These are phyloP conservation scores for Dasysyrphus albostriatus DNA, from an alignment of 2,888 invertebrate genomes.

Conservation along the genomic window DNA sequence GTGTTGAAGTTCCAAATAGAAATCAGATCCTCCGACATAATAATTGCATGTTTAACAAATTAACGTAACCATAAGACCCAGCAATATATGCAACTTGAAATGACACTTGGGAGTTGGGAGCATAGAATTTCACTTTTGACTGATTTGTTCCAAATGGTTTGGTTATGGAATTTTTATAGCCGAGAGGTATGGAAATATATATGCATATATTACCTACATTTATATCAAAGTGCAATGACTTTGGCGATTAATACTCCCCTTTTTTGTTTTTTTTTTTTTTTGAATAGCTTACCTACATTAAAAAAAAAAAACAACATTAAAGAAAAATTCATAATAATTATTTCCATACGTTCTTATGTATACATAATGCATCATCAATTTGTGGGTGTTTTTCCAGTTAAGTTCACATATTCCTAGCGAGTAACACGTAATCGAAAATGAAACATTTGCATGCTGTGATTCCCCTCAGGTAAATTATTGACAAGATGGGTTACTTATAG, in stretches of 20 bases:
- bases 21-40: slow-evolving; percentile 31
- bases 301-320: slow-evolving; percentile 5
- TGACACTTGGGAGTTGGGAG: slow-evolving; percentile 17
- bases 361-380: neutral
- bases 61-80: slow-evolving; percentile 8
- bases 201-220: neutral
- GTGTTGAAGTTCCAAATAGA: slow-evolving; percentile 1
- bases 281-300: slow-evolving; percentile 9
- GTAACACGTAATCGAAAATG: neutral
- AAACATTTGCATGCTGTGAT: slow-evolving; percentile 10
- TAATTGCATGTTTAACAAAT: slow-evolving; percentile 41
- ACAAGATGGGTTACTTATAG: neutral
- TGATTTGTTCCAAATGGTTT: slow-evolving; percentile 28
- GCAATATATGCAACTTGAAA: slow-evolving; percentile 2
- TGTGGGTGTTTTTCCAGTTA: slow-evolving; percentile 31
- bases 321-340: neutral
- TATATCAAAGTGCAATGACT: slow-evolving; percentile 52
- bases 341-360: neutral
- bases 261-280: slow-evolving; percentile 15
- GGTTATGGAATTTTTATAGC: slow-evolving; percentile 19
- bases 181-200: neutral
- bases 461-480: slow-evolving; percentile 31
- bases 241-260: neutral
- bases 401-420: neutral
- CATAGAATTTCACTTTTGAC: slow-evolving; percentile 48